phyloP scores from a whole-genome alignment of 2,113 vertebrate species.

The Rhea pennata region DNA sequence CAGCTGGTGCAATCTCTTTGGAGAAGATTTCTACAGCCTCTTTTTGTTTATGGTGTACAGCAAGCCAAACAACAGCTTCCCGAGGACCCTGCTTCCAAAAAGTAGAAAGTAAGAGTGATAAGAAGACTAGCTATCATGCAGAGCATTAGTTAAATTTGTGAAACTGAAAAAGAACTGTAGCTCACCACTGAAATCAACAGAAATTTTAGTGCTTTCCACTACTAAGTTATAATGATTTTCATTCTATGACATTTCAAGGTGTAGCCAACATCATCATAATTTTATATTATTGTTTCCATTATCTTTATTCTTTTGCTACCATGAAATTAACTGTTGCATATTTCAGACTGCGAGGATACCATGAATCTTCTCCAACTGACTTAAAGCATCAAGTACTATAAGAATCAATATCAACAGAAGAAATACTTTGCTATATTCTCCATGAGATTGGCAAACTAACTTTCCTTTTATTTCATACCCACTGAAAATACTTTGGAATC shows the following conservation, averaged over 20 bases:
- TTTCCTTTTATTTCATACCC: neutral
- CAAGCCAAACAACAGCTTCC: conserved; percentile 87
- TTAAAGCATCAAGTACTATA: neutral
- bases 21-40: conserved; percentile 86
- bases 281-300: neutral
- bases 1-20: conserved; percentile 84
- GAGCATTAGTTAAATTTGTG: neutral
- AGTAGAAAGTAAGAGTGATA: neutral
- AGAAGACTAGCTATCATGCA: neutral
- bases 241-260: neutral
- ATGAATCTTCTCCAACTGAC: neutral
- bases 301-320: neutral
- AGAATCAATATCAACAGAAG: neutral
- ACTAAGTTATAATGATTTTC: neutral
- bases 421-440: neutral
- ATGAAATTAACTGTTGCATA: neutral
- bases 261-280: neutral
- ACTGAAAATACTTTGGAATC: neutral
- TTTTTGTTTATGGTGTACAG: conserved; percentile 84
- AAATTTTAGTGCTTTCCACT: neutral
- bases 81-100: conserved; percentile 72
- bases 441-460: neutral
- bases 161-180: neutral
- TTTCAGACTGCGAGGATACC: neutral
- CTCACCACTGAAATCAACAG: neutral